Evolutionary conservation across 2,797 vertebrate genomes (phyloP), one percentile per base, ranked within the genome.

Genomic region (Phataginus tricuspis): DNA sequence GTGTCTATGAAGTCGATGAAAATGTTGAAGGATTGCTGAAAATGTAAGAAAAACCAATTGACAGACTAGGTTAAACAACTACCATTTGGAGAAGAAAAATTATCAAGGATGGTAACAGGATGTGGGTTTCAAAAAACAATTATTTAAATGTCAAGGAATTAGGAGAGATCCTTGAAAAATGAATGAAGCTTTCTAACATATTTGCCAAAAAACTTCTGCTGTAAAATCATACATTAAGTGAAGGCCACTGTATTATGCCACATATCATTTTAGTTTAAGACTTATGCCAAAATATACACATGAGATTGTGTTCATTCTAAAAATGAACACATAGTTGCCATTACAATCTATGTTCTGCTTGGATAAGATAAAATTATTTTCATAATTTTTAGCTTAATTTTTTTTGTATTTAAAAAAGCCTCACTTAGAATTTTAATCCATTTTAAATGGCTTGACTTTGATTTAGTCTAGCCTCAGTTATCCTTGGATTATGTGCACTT

Each of bases 281-380:
- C 64, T 94, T n/a, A 69, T 64, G 63, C 86, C 51, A 66, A 57
- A 91, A 83, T 59, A 83, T 55, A 78, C 18, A 5, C 64, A n/a
- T n/a, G 68, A 93, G 57, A 80, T 95, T 87, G 71, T 85, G 51
- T 83, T 92, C 91, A 92, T 78, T 55, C n/a, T 86, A 71, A 96
- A 83, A 93, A 96, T 57, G 86, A 96, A 51, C 69, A 85, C 21
- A 42, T 34, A 59, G 37, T 68, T 96, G 31, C 34, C 85, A 94
- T 66, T 64, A 85, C 59, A 78, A 88, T 59, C 82, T 85, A 27
- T 63, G 29, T 85, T 92, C 72, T 59, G 19, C 42, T 7, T 83
- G 53, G 34, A 75, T 49, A 77, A 78, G 63, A 90, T 87, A 84
- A 61, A 57, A 86, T 89, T 95, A 93, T 91, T 89, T 92, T 89